These are phyloP conservation scores for Lethenteron camtschaticum DNA, from an alignment of 2,113 vertebrate genomes.

Conservation along the genomic window DNA sequence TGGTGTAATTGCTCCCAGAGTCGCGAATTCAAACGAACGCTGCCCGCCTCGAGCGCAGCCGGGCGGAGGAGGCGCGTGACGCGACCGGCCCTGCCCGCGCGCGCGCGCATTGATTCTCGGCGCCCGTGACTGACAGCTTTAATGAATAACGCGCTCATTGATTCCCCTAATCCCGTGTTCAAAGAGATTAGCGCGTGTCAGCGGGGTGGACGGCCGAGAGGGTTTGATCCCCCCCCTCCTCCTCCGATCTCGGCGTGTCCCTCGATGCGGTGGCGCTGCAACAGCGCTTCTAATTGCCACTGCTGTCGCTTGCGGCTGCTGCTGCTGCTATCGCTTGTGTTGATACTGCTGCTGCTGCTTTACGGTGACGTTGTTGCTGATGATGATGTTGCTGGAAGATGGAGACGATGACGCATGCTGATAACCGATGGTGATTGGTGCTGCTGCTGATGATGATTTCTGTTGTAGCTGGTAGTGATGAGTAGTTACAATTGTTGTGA, in stretches of 20 bases:
- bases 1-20: no score
- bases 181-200: background rate
- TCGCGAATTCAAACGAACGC: no score
- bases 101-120: background rate
- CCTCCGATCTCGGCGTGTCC: background rate
- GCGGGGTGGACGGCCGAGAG: background rate
- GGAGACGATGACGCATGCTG: no score
- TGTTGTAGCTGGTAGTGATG: no score
- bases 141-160: slow-evolving; percentile 4
- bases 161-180: slow-evolving; percentile 4
- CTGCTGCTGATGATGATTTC: no score
- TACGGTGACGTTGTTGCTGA: background rate
- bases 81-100: background rate
- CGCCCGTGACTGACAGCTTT: slow-evolving; percentile 1
- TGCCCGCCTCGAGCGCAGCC: no score
- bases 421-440: no score
- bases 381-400: no score
- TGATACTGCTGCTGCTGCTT: background rate
- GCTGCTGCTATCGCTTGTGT: background rate
- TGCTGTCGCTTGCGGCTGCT: background rate
- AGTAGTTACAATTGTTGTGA: no score
- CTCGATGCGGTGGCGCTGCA: background rate
- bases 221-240: background rate
- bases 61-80: background rate
- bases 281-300: background rate